Evolutionary conservation across 2,113 vertebrate species (phyloP).

Genomic region (Panthera uncia): DNA sequence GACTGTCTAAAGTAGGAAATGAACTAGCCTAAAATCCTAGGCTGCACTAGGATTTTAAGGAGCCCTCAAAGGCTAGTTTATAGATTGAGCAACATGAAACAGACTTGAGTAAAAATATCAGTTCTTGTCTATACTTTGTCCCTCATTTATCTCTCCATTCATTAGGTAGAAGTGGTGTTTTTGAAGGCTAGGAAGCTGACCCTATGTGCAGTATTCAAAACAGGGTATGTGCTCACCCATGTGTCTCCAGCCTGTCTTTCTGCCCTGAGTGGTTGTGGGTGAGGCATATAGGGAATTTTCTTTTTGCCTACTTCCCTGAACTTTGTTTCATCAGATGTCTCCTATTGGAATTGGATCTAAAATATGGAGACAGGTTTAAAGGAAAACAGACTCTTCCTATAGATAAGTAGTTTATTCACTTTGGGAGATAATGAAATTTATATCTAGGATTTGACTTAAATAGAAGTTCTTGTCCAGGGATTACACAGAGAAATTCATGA

Average conservation of each 20-base stretch:
- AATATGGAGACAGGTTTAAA: not conserved
- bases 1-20: not conserved
- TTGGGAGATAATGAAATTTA: not conserved
- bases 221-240: rapidly evolving
- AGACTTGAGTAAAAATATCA: not conserved
- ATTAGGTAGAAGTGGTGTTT: not conserved
- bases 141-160: not conserved
- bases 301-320: not conserved
- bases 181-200: not conserved
- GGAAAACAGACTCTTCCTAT: not conserved
- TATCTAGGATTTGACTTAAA: not conserved
- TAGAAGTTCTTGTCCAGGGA: not conserved
- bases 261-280: not conserved
- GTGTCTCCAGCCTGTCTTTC: not conserved
- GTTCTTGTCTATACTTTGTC: not conserved
- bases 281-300: not conserved
- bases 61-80: not conserved
- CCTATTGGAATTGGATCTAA: not conserved
- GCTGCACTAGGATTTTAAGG: not conserved
- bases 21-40: not conserved
- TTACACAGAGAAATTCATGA: not conserved
- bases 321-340: not conserved
- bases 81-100: not conserved
- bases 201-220: not conserved
- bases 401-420: not conserved